These are phyloP conservation scores for Glomeris marginata DNA, from an alignment of 2,888 invertebrate genomes.

Conservation along the genomic window DNA sequence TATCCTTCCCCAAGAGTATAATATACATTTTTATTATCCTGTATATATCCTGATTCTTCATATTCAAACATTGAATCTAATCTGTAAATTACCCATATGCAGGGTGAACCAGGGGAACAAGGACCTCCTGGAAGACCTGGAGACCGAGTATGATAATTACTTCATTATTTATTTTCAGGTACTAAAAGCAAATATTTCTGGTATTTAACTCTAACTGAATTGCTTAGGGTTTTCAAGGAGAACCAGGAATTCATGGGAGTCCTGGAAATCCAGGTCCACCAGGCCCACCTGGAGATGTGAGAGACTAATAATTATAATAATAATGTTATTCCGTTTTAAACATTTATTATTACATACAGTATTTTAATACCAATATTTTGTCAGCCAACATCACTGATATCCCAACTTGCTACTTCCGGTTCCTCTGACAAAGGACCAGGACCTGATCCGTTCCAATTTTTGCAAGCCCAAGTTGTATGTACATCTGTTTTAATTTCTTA, in stretches of 20 bases:
- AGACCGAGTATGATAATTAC: constrained; percentile 14
- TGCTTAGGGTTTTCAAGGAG: constrained; percentile 39
- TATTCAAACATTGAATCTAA: constrained; percentile 17
- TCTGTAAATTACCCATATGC: constrained; percentile 37
- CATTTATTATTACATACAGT: not conserved
- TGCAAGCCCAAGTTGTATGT: constrained; percentile 52
- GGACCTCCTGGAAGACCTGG: constrained; percentile 46
- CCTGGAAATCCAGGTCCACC: constrained; percentile 43
- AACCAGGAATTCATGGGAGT: constrained; percentile 30
- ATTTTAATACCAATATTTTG: constrained; percentile 2
- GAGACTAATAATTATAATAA: constrained; percentile 16
- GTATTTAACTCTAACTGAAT: constrained; percentile 2
- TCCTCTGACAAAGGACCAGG: constrained; percentile 55
- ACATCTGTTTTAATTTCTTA: constrained; percentile 1
- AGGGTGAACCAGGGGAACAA: constrained; percentile 41
- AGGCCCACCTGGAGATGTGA: constrained; percentile 53
- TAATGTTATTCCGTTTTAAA: not conserved
- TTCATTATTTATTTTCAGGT: not conserved
- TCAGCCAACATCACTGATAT: constrained; percentile 53
- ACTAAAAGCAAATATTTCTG: not conserved
- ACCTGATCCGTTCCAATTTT: constrained; percentile 55
- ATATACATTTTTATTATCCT: constrained; percentile 11
- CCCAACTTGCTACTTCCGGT: constrained; percentile 53
- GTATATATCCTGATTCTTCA: not conserved
- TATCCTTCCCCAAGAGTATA: constrained; percentile 30